Evolutionary conservation across 2,113 vertebrate genomes (phyloP), one percentile per base, ranked within the genome.

Genomic region (Microcebus jonahi): DNA sequence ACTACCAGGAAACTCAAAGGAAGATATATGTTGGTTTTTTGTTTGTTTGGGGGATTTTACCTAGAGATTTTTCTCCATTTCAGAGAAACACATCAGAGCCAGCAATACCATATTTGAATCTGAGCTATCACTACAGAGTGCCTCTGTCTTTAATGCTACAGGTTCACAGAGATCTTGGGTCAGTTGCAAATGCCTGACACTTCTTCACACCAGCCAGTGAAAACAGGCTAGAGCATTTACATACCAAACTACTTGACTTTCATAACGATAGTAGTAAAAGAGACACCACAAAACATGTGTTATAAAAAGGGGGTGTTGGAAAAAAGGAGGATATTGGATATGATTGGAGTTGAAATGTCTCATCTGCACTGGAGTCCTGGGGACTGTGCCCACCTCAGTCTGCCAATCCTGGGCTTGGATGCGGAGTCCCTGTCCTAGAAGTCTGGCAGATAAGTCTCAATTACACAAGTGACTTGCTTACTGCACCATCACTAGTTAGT

Each of bases 11-110:
- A 88, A 87, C 53, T 53, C 75, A 94, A 83, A 92, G 42, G 14
- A 92, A 88, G 14, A 36, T 82, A 23, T 81, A n/a, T 45, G 71
- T 84, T 20, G 11, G 29, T 34, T 75, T 71, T 42, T 76, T 63
- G 4, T 70, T 76, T 93, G 53, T 34, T 76, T 29, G 21, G 8
- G 18, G 36, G 82, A 68, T 90, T 92, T 97, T 71, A 65, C 68
- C 17, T 82, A 55, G 17, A 94, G 61, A 86, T 76, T 57, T 57
- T 36, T 96, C 27, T n/a, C 68, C 61, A 61, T 88, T 96, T 96
- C 59, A 80, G 61, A 96, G 48, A 77, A 86, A n/a, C 34, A 82
- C 29, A 77, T 29, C 77, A 92, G 57, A 84, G 3, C 23, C 42
- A 92, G 48, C 23, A 95, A 48, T 75, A 63, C 34, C 2, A 21